Evolutionary conservation across 1,140 invertebrate species (phyloP).

Genomic region (Drosophila willistoni): DNA sequence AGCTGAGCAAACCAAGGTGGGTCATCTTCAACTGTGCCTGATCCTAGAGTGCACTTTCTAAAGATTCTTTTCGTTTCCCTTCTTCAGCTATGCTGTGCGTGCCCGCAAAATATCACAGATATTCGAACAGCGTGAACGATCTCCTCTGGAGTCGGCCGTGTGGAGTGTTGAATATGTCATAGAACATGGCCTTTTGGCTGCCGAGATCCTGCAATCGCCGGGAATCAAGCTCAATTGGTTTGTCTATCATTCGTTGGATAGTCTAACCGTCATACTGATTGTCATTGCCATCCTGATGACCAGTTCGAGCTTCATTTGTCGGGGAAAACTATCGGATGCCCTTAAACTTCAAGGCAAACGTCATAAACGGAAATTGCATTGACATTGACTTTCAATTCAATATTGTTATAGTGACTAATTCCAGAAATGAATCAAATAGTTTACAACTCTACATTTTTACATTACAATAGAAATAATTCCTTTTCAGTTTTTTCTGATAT

Average conservation of each 20-base stretch:
- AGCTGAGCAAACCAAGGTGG: constrained; percentile 57
- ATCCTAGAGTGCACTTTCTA: neutral
- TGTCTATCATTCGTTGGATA: constrained; percentile 75
- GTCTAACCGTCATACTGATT: constrained; percentile 34
- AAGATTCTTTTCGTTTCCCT: constrained; percentile 9
- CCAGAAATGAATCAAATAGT: neutral
- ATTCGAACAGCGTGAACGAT: constrained; percentile 86
- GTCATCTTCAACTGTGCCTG: too few relatives aligned
- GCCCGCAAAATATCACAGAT: constrained; percentile 85
- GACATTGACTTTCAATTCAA: neutral
- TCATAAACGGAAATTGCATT: neutral
- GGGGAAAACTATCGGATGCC: neutral
- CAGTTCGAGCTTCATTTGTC: constrained; percentile 4
- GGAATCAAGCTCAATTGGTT: constrained; percentile 82
- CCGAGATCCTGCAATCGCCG: constrained; percentile 83
- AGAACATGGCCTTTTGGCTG: constrained; percentile 83
- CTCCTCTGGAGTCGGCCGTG: constrained; percentile 86
- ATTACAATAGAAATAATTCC: neutral
- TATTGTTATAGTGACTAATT: neutral
- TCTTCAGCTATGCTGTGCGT: constrained; percentile 83
- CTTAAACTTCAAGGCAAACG: neutral
- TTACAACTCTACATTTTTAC: constrained; percentile 4
- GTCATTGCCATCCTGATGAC: constrained; percentile 8
- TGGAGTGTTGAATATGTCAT: constrained; percentile 89
- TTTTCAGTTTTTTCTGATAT: constrained; percentile 7